A percentile compares a stretch with the other conserved stretches of the same genome.
These are phyloP conservation scores for Phaethon lepturus DNA, from an alignment of 2,113 vertebrate species.

Conservation along the genomic window DNA sequence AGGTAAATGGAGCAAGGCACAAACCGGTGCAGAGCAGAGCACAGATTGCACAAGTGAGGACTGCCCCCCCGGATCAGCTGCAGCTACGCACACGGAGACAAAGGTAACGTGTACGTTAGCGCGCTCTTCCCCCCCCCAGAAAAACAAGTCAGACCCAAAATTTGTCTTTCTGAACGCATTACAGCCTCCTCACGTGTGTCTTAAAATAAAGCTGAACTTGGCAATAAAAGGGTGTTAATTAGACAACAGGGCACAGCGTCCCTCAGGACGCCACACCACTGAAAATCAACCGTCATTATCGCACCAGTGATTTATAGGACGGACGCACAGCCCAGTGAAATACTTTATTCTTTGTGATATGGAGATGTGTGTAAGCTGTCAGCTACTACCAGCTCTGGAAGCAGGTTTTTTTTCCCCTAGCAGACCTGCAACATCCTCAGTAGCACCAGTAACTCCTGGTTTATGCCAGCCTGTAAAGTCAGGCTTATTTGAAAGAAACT, in stretches of 20 bases:
- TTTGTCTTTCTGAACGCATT: neutral
- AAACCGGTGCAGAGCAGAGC: neutral
- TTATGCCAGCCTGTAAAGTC: neutral
- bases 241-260: neutral
- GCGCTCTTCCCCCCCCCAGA: neutral
- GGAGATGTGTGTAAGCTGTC: neutral
- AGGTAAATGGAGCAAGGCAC: neutral
- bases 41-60: neutral
- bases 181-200: neutral
- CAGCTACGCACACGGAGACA: neutral
- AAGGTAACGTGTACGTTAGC: rapidly evolving
- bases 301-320: neutral
- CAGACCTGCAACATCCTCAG: neutral
- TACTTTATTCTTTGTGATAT: neutral
- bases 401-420: neutral
- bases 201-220: neutral
- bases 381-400: neutral
- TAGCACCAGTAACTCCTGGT: neutral
- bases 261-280: neutral
- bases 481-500: neutral
- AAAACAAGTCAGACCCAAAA: neutral
- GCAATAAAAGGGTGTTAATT: slow-evolving; percentile 5
- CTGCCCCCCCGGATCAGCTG: neutral
- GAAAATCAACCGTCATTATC: neutral
- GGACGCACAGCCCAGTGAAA: neutral